Evolutionary conservation across 2,797 vertebrate species (phyloP).

Genomic region (Anolis apletophallus): DNA sequence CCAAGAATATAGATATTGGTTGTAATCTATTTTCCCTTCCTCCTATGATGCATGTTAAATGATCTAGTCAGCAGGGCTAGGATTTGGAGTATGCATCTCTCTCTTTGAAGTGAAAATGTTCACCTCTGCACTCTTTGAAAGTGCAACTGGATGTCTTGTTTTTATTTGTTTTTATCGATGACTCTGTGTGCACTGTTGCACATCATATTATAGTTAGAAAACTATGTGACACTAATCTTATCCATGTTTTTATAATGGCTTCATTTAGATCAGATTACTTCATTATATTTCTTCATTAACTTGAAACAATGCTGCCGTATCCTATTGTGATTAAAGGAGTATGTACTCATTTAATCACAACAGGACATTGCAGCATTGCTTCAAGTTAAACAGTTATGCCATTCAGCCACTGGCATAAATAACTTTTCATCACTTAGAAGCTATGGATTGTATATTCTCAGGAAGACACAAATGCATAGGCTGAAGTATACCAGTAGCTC

Average conservation of each 20-base stretch:
- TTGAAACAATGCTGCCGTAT: background rate
- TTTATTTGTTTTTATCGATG: conserved; percentile 30
- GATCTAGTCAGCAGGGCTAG: background rate
- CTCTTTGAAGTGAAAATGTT: conserved; percentile 34
- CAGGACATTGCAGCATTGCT: too few relatives aligned
- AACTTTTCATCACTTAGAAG: conserved; percentile 16
- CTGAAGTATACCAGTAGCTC: background rate
- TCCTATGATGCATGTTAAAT: background rate
- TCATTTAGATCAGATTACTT: conserved; percentile 9
- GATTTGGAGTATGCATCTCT: background rate
- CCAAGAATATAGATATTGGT: background rate
- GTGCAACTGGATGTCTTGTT: background rate
- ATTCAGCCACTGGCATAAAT: background rate
- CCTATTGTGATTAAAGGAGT: conserved; percentile 11
- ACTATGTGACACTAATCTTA: conserved; percentile 8
- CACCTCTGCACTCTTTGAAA: conserved; percentile 31
- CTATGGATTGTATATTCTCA: background rate
- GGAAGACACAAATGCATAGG: background rate
- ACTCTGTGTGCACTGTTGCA: conserved; percentile 9
- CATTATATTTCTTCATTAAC: background rate
- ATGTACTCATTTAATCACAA: too few relatives aligned
- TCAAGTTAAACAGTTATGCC: too few relatives aligned
- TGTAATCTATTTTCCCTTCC: background rate
- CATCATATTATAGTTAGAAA: background rate
- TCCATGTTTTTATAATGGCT: conserved; percentile 21